Conservation (phyloP, 2,888 invertebrate species). For the Oscheius onirici region DNA sequence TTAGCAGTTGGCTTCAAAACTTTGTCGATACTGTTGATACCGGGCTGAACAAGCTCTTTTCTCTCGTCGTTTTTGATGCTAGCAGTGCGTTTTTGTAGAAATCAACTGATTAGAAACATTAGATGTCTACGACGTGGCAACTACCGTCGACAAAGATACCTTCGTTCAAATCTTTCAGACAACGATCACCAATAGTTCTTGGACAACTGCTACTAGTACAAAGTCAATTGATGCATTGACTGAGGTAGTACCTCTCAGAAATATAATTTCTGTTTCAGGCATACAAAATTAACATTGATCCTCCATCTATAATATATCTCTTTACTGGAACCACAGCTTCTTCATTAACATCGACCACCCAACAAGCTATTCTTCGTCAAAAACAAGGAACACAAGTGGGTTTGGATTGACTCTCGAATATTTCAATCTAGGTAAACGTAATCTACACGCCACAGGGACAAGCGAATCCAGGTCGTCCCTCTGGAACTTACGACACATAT, state of each 20-base stretch:
- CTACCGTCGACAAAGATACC: background rate
- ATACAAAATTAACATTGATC: conserved; percentile 18
- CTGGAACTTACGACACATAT: conserved; percentile 1
- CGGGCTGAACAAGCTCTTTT: conserved; percentile 38
- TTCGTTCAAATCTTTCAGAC: background rate
- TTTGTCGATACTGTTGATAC: conserved; percentile 31
- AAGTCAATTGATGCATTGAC: background rate
- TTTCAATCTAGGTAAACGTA: conserved; percentile 26
- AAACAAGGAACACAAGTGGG: conserved; percentile 21
- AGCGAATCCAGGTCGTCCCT: background rate
- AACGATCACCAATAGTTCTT: background rate
- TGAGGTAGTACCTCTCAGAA: background rate
- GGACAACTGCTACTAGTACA: background rate
- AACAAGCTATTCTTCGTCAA: background rate
- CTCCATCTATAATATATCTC: conserved; percentile 20
- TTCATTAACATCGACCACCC: background rate
- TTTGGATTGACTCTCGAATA: background rate
- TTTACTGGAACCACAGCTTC: conserved; percentile 11
- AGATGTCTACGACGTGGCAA: conserved; percentile 5
- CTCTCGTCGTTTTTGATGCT: conserved; percentile 53
- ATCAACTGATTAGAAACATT: background rate
- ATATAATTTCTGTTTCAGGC: conserved; percentile 5
- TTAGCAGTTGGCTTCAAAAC: conserved; percentile 37
- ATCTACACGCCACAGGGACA: conserved; percentile 14
- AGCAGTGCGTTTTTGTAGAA: background rate